Base-by-base conservation (phyloP, 2,888 invertebrate genomes). In the Yponomeuta evonymella region DNA sequence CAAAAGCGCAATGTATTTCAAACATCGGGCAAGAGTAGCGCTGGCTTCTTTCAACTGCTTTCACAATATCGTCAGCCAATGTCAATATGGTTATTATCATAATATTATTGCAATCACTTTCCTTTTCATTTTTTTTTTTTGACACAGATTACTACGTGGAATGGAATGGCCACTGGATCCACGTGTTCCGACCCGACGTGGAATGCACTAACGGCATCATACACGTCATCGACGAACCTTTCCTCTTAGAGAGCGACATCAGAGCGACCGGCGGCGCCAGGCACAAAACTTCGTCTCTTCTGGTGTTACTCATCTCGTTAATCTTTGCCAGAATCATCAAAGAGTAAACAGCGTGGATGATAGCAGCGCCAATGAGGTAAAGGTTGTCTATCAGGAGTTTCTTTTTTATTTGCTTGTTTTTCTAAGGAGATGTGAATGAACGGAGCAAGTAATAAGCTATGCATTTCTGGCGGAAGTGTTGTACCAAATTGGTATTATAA, bases 121-220 rank as follows among this genome's bases (percentile, higher is more conserved):
- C 78, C 70, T 77, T 73, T 72, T 77, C 74, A 71, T 73, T 29
- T 12, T 69, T 70, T 65, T 70, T 58, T 29, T 58, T 76, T 75
- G 76, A 89, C 92, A 51, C 93, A 97, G 97, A 95, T 81, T 97
- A 96, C 90, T 94, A 94, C 80, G 95, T 98, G 73, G 95, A 95
- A 82, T 98, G 97, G 98, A 95, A 96, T 79, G 96, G 96, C 73
- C 95, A 95, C 82, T 95, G 95, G 93, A 96, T 97, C 78, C 95
- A 95, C 79, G 96, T 98, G 69, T 95, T 96, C 86, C 95, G 98
- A 75, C 97, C 98, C 36, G 98, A 99, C 86, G 97, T 99, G 5
- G 97, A 97, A 81, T 98, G 98, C 87, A 98, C 97, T 86, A 98
- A 98, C 84, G 98, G 98, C 70, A 96, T 98, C 77, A 98, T 98